Base-by-base conservation (phyloP, 1,140 invertebrate genomes). In the Ceratitis capitata region DNA sequence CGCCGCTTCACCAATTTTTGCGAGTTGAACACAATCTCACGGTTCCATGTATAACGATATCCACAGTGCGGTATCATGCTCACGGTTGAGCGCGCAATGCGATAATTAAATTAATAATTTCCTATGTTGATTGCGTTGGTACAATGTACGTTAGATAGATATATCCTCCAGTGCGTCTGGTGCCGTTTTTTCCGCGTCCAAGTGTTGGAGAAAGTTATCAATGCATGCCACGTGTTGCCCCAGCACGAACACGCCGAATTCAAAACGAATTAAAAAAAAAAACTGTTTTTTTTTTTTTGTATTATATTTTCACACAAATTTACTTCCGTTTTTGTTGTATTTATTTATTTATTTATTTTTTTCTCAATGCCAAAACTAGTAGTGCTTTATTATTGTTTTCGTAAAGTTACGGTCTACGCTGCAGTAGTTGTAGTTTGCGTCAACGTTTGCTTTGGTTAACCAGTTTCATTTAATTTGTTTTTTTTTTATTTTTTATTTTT, bases 1-100 rank as follows among this genome's bases (percentile, higher is more conserved):
- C 96, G 96, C 96, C 96, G 96, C 92, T 97, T 97, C 87, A 97
- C 96, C 88, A 97, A 94, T 93, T 97, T 97, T 92, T 97, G 96
- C 91, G 96, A 97, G 93, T 97, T 97, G 93, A 97, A 95, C 92
- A 97, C 96, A 92, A 97, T 97, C 93, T 97, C 96, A 93, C 95
- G 95, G 92, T 96, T 97, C 96, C 96, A 97, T 93, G 96, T 96
- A 94, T 96, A 97, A 91, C 94, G 95, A 94, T 97, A 97, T 93
- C 94, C 94, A 95, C 94, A 96, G 95, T 89, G 90, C 93, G 94
- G 89, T 89, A 92, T 92, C 91, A 92, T 92, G 91, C 91, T 92
- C 93, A 93, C 93, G 91, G 83, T 86, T 83, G 83, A 84, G 56
- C 83, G 12, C 49, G 82, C 47, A 83, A 10, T 53, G 49, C 82